Evolutionary conservation across 2,113 vertebrate genomes (phyloP), one percentile per base, ranked within the genome.

Genomic region (Myotis davidii): DNA sequence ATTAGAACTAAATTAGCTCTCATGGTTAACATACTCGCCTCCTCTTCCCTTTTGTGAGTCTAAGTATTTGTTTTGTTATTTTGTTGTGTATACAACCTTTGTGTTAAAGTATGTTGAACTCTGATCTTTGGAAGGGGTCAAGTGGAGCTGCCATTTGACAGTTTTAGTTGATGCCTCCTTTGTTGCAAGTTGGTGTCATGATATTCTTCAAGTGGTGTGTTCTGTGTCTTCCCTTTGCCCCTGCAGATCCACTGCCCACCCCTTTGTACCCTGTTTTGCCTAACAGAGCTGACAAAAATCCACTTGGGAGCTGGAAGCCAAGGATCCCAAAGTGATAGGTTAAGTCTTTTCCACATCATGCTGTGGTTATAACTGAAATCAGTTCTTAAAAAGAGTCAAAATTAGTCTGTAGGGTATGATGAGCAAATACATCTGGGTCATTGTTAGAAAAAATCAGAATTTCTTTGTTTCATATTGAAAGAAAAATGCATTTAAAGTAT

Each of bases 381-480:
- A 45, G 34, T 81, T 83, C 94, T 83, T 50, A 14, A 78, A 83
- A 93, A 45, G 32, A 73, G 32, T 94, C 34, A 39, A 77, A 91
- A 93, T 56, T 81, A 94, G 29, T 29, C 27, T 70, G 37, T 16
- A 11, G 48, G 42, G 34, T 72, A 48, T 87, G n/a, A 92, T 54
- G 61, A 96, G 17, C 11, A 61, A 90, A 84, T 6, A 34, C 23
- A 52, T 84, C 13, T 82, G 42, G 34, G 32, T 73, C 18, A 17
- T 54, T 88, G 14, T 83, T 52, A 89, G 61, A 86, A 48, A 61
- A 92, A 95, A 73, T 74, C 52, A 78, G 56, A 94, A 84, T 89
- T 89, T 77, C 9, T 25, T 83, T 78, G 11, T 54, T 94, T 95
- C 45, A 27, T 32, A 69, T 72, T 73, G 9, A 72, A 85, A 77